Base-by-base conservation (phyloP, 2,888 invertebrate species). In the Laothoe populi region DNA sequence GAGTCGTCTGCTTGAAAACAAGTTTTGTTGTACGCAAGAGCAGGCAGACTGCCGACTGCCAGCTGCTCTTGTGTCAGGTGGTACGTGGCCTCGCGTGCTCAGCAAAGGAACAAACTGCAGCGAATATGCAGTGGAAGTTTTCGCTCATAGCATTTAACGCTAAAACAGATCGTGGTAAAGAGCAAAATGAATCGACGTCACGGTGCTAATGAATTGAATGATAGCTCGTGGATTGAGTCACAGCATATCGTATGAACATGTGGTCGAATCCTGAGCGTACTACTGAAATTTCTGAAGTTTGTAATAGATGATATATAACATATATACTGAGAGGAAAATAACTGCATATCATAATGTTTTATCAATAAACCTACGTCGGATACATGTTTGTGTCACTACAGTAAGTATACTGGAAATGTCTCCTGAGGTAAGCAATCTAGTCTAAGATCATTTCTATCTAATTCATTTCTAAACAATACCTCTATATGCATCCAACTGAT, bases 31-130 rank as follows among this genome's bases (percentile, higher is more conserved):
- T 82, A 82, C 82, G 81, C 86, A 84, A 79, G 81, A 84, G 83
- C 83, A 83, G 80, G 82, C 85, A 83, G 79, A 75, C 84, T 35
- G 83, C 87, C 88, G 89, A 86, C 86, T 78, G 88, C 83, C 90
- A 90, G 88, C 90, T 90, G 90, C 81, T 83, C 78, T 83, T 78
- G 78, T 81, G 88, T 91, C 91, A 90, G 90, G 89, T 91, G 91
- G 86, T 87, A 79, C 77, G 87, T 81, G 86, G 84, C 86, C 86
- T 86, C 83, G 85, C 77, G 70, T 80, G 77, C 75, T 73, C 78
- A 72, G 80, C 79, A 78, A 81, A 81, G 81, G 75, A 75, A 75
- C 75, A 74, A 64, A 26, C 58, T 69, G 19, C 35, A 53, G 73
- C 66, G 26, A 49, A 24, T 42, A 26, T 49, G 42, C 60, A 53